A percentile compares a stretch with the other conserved stretches of the same genome.
Evolutionary conservation across 2,113 vertebrate species (phyloP).

Genomic region (Coptodon rendalli): DNA sequence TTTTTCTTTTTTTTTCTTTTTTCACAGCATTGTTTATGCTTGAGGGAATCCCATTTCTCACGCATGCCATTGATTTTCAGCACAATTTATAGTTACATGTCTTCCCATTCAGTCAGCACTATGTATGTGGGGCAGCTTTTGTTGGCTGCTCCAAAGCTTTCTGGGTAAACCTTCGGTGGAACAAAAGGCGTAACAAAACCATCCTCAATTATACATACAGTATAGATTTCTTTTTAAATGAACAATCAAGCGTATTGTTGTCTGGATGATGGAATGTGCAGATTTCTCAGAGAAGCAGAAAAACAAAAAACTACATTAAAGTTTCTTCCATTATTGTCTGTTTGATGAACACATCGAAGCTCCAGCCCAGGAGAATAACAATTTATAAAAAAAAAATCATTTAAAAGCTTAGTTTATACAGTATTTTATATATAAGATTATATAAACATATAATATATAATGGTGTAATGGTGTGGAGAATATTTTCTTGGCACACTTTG

Average conservation of each 20-base stretch:
- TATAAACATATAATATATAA: not conserved
- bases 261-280: slow-evolving; percentile 38
- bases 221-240: not conserved
- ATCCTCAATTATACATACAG: slow-evolving; percentile 27
- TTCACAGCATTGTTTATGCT: not conserved
- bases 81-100: slow-evolving; percentile 19
- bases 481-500: not conserved
- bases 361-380: not conserved
- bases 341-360: not conserved
- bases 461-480: not conserved
- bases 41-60: slow-evolving; percentile 42
- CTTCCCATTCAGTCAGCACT: slow-evolving; percentile 19
- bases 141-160: slow-evolving; percentile 24
- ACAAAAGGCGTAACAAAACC: slow-evolving; percentile 48
- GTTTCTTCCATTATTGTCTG: not conserved
- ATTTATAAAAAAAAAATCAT: not conserved
- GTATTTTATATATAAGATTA: not conserved
- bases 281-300: not conserved
- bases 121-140: slow-evolving; percentile 67
- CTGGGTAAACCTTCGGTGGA: slow-evolving; percentile 22
- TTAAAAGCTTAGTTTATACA: not conserved
- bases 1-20: not conserved
- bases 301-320: not conserved
- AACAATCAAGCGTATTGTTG: slow-evolving; percentile 49
- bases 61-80: slow-evolving; percentile 42